These are phyloP conservation scores for Brenthis hecate DNA, from an alignment of 2,888 invertebrate species.

Conservation along the genomic window DNA sequence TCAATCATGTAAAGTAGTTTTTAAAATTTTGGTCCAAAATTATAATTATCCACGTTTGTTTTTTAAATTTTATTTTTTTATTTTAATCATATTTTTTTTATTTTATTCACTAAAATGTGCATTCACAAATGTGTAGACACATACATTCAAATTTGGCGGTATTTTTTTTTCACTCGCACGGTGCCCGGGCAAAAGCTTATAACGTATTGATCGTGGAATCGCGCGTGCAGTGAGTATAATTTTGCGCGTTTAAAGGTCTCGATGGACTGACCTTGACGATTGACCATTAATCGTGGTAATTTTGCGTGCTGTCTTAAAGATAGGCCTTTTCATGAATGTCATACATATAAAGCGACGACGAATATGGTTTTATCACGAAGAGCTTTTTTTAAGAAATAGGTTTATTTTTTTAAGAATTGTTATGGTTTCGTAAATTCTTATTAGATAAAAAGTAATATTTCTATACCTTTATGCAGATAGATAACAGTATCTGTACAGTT, in stretches of 20 bases:
- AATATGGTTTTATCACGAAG: no score
- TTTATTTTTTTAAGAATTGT: no score
- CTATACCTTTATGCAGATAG: no score
- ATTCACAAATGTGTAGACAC: neutral
- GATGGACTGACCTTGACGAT: conserved; percentile 54
- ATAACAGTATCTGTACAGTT: no score
- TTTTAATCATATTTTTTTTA: neutral
- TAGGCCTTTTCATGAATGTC: conserved; percentile 1
- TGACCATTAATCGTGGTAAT: conserved; percentile 46
- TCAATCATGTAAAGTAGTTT: no score
- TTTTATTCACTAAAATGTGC: conserved; percentile 3
- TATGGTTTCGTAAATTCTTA: no score
- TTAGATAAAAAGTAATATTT: no score
- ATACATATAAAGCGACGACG: no score
- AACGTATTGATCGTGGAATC: conserved; percentile 54
- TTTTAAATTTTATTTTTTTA: no score
- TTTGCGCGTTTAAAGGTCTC: conserved; percentile 50
- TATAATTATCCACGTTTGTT: no score
- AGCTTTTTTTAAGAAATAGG: no score
- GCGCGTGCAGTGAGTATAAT: conserved; percentile 49
- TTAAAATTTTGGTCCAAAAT: no score
- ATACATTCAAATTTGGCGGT: neutral
- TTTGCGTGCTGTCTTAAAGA: conserved; percentile 31
- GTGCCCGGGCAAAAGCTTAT: conserved; percentile 47
- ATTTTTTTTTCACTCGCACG: conserved; percentile 41